Evolutionary conservation across 2,113 vertebrate genomes (phyloP).

Genomic region (Microcebus tavaratra): DNA sequence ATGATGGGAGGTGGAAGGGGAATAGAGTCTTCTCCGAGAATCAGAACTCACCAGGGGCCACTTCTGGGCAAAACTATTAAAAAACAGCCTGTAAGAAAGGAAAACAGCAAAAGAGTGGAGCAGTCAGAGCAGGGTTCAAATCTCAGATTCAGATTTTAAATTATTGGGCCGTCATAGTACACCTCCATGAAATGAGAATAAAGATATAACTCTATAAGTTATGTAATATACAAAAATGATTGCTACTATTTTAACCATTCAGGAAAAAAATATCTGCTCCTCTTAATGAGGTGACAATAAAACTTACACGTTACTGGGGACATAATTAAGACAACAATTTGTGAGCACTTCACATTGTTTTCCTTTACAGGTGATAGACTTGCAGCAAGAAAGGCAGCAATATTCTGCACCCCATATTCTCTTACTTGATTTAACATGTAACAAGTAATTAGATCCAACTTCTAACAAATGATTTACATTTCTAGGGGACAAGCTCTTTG

Average conservation of each 20-base stretch:
- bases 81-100: neutral
- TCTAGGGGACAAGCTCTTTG: neutral
- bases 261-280: neutral
- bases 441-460: neutral
- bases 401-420: neutral
- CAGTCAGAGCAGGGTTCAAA: neutral
- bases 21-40: neutral
- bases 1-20: neutral
- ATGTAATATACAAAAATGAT: neutral
- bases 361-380: neutral
- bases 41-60: neutral
- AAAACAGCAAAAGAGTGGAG: neutral
- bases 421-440: neutral
- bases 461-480: neutral
- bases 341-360: neutral
- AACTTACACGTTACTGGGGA: neutral
- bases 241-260: neutral
- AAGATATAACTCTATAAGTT: neutral
- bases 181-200: neutral
- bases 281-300: neutral
- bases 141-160: neutral
- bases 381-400: neutral
- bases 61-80: neutral
- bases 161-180: neutral
- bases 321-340: neutral